Conservation (phyloP, 2,113 vertebrate genomes). For the Chaetorhynchus papuensis region DNA sequence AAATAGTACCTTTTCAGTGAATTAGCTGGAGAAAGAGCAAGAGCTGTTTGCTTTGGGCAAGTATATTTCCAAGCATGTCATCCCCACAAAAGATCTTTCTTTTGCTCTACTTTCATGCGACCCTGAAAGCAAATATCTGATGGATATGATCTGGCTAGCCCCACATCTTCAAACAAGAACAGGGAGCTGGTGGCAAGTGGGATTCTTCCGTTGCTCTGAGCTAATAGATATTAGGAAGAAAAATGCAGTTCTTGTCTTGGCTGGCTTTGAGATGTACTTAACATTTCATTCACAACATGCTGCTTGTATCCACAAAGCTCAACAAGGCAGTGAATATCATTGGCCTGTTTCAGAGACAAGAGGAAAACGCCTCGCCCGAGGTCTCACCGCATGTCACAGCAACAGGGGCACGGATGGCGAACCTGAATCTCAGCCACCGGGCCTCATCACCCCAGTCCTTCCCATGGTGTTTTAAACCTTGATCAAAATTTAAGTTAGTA, state of each 20-base stretch:
- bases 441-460: neutral
- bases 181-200: conserved; percentile 40
- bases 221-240: conserved; percentile 55
- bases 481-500: conserved; percentile 12
- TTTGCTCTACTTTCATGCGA: neutral
- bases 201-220: conserved; percentile 58
- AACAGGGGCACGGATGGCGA: accelerated
- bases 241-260: conserved; percentile 58
- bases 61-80: conserved; percentile 47
- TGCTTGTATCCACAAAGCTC: conserved; percentile 42
- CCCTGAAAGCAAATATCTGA: conserved; percentile 59
- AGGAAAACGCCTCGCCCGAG: neutral
- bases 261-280: conserved; percentile 56
- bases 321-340: neutral
- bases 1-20: conserved; percentile 58
- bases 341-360: neutral
- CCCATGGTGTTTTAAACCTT: neutral
- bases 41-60: conserved; percentile 37
- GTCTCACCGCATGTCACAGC: neutral
- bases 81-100: conserved; percentile 48
- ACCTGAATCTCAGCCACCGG: neutral
- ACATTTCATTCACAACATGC: conserved; percentile 55
- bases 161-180: conserved; percentile 45
- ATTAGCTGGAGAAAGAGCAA: conserved; percentile 43
- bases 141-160: conserved; percentile 45